Base-by-base conservation (phyloP, 2,797 vertebrate species). In the Phataginus tricuspis region DNA sequence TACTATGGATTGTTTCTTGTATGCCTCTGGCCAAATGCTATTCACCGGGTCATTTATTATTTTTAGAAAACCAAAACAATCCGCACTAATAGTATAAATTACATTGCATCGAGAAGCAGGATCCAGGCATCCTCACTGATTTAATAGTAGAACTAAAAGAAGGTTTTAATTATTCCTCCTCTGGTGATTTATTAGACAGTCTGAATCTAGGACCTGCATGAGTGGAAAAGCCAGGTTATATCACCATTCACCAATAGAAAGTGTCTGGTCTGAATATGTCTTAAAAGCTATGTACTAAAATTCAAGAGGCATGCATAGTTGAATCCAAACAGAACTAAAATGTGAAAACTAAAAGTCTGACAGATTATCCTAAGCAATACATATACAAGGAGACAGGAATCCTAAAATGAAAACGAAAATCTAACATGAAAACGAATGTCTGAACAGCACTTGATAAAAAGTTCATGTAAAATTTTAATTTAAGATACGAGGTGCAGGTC, bases 11-110 rank as follows among this genome's bases (percentile, higher is more conserved):
- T 98, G 96, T 93, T 98, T 98, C 96, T 98, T 98, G 92, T 94
- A 85, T 97, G 98, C 98, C 98, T 98, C 97, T 90, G 93, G 98
- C 98, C 98, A 98, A 95, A 97, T 94, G 80, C 95, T 97, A 96
- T 98, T 98, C 98, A 96, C 96, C 96, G 96, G 97, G 97, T 98
- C 98, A 98, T 98, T 98, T 98, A 98, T 98, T 98, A 98, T 98
- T 98, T 98, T 98, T 98, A 98, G 98, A 98, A 98, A 98, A 98
- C 39, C 94, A 86, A 98, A 98, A 97, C 98, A 98, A 97, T 97
- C 87, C 92, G 86, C 97, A 96, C 55, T 97, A 98, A 98, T 53
- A 61, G 96, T 96, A 97, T 97, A 98, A 98, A 98, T 97, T 96
- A 96, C 68, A 96, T 87, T 51, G 90, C 55, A 86, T 96, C 89